These are phyloP conservation scores for Drosophila putrida DNA, from an alignment of 2,888 invertebrate species.

Conservation along the genomic window DNA sequence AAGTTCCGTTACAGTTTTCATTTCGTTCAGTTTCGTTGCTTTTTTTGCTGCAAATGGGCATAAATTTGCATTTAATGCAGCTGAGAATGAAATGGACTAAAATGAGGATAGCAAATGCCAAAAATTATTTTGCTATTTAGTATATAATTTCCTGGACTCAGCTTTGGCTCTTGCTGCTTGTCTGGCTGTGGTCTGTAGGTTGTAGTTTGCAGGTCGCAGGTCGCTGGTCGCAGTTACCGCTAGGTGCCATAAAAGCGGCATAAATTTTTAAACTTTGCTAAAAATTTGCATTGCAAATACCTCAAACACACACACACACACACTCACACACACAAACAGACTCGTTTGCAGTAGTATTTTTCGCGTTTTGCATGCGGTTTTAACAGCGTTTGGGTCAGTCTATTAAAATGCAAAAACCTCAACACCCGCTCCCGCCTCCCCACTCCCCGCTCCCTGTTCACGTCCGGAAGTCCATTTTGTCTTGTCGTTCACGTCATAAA, in stretches of 20 bases:
- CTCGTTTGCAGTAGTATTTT: slow-evolving; percentile 47
- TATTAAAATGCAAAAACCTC: slow-evolving; percentile 77
- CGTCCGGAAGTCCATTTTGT: slow-evolving; percentile 80
- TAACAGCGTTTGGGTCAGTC: slow-evolving; percentile 80
- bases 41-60: slow-evolving; percentile 71
- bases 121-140: slow-evolving; percentile 80
- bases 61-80: slow-evolving; percentile 80
- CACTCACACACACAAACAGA: slow-evolving; percentile 14
- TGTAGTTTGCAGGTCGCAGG: slow-evolving; percentile 26
- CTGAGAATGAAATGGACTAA: slow-evolving; percentile 37
- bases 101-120: slow-evolving; percentile 67
- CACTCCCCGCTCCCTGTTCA: neutral
- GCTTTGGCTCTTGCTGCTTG: neutral
- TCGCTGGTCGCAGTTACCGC: slow-evolving; percentile 38
- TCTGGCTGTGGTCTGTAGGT: slow-evolving; percentile 21
- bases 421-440: neutral
- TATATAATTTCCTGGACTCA: slow-evolving; percentile 73
- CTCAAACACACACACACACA: slow-evolving; percentile 32
- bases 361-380: slow-evolving; percentile 76
- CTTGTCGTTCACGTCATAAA: slow-evolving; percentile 81
- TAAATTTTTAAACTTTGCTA: slow-evolving; percentile 74
- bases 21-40: slow-evolving; percentile 49
- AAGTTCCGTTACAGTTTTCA: slow-evolving; percentile 73
- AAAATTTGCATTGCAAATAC: slow-evolving; percentile 78
- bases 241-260: slow-evolving; percentile 80